These are phyloP conservation scores for Machimus atricapillus DNA, from an alignment of 2,888 invertebrate genomes.

Conservation along the genomic window DNA sequence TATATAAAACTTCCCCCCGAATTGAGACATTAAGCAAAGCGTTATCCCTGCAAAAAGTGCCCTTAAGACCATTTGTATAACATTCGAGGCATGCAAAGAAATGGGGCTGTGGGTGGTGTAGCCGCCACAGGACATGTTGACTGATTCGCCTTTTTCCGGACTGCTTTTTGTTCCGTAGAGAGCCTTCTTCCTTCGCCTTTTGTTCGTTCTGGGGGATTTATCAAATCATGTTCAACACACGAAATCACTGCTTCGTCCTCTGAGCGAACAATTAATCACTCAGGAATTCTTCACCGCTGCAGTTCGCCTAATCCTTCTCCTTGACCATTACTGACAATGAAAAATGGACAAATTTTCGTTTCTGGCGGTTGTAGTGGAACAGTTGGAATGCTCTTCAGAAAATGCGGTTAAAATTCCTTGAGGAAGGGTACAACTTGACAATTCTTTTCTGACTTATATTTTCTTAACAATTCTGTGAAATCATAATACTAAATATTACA, in stretches of 20 bases:
- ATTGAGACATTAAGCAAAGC: conserved; percentile 33
- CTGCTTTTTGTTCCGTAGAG: neutral
- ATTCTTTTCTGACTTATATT: neutral
- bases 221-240: conserved; percentile 38
- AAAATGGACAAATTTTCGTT: conserved; percentile 17
- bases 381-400: neutral
- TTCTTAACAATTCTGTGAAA: neutral
- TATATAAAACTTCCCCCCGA: neutral
- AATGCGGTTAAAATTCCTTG: neutral
- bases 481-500: no score
- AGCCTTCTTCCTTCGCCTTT: neutral
- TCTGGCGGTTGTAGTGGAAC: neutral
- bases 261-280: conserved; percentile 22
- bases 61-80: conserved; percentile 24
- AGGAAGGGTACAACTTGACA: no score
- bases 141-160: neutral
- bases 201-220: conserved; percentile 30
- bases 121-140: conserved; percentile 16
- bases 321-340: conserved; percentile 37
- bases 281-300: conserved; percentile 17
- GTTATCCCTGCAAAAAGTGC: conserved; percentile 11
- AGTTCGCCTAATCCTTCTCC: conserved; percentile 16
- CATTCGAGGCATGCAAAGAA: neutral
- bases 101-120: neutral
- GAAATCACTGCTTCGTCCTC: conserved; percentile 21